Percentiles rank a stretch among this genome's conserved stretches.
These are phyloP conservation scores for Ruditapes philippinarum DNA, from an alignment of 1,140 invertebrate genomes.

Conservation along the genomic window DNA sequence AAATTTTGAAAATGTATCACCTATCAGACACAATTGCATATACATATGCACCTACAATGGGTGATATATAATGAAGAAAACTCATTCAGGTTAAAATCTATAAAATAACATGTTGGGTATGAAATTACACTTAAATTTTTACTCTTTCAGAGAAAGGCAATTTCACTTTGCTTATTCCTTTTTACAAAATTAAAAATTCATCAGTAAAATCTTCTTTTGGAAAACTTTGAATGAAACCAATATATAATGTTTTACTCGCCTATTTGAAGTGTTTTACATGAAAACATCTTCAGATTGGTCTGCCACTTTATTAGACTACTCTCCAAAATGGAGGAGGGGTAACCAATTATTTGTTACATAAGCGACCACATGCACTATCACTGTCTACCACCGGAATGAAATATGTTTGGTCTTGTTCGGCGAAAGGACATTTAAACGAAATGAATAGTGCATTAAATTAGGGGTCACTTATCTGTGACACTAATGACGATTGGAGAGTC, in stretches of 20 bases:
- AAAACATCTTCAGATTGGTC: background rate
- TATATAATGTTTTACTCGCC: conserved; percentile 6
- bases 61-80: no score
- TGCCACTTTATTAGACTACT: background rate
- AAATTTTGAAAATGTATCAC: no score
- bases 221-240: background rate
- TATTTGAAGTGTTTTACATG: background rate
- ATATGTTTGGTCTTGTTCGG: background rate
- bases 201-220: background rate
- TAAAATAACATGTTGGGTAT: no score
- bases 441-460: conserved; percentile 29
- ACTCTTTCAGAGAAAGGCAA: no score
- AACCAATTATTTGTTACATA: conserved; percentile 15
- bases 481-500: background rate
- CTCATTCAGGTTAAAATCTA: no score
- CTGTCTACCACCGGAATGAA: background rate
- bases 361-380: background rate
- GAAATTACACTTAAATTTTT: no score
- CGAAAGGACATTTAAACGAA: background rate
- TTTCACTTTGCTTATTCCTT: background rate
- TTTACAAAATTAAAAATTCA: background rate
- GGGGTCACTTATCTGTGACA: conserved; percentile 13
- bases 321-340: background rate
- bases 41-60: no score
- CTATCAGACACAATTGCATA: no score